Conservation (phyloP, 2,888 invertebrate species). For the Ornithoptera alexandrae region DNA sequence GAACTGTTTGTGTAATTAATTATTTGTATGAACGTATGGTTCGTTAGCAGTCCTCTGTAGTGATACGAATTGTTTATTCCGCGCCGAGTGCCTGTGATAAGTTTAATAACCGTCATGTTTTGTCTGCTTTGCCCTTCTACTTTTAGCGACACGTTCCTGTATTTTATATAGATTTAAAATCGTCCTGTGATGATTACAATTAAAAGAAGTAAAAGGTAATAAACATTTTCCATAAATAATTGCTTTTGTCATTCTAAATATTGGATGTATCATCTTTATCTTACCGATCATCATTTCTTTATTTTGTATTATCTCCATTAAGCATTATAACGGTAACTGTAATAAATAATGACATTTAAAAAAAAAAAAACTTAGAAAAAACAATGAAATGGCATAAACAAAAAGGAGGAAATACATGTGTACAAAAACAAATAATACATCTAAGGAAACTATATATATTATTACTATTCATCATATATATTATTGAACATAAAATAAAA, state of each 20-base stretch:
- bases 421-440: no score
- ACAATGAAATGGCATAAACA: no score
- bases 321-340: no score
- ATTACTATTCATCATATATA: no score
- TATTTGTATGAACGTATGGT: constrained; percentile 2
- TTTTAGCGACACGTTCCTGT: neutral
- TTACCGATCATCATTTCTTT: no score
- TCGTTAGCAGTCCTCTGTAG: constrained; percentile 3
- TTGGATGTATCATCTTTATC: no score
- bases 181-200: neutral
- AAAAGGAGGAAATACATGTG: no score
- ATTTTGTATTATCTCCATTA: no score
- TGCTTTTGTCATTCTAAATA: neutral
- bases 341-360: no score
- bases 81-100: constrained; percentile 12
- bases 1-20: neutral
- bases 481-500: no score
- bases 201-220: neutral
- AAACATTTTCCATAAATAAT: neutral
- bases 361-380: no score
- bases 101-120: constrained; percentile 19
- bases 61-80: constrained; percentile 17
- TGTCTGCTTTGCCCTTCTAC: constrained; percentile 22
- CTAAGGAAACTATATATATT: no score
- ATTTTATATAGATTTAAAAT: neutral